phyloP scores from a whole-genome alignment of 2,888 invertebrate species.

The Cyclophora punctaria region DNA sequence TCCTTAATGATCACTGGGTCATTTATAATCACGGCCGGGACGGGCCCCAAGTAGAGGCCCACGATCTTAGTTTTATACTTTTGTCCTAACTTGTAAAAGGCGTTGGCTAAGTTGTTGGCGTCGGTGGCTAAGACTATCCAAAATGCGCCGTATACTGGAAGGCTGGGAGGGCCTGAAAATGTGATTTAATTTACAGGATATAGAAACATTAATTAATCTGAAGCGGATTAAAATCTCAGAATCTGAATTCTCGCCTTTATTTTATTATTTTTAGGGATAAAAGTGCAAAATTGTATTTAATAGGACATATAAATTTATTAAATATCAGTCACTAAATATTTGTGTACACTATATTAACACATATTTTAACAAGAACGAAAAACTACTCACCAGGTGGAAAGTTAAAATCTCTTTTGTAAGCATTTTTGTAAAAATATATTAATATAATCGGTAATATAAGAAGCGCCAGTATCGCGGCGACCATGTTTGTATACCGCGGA shows the following conservation, averaged over 20 bases:
- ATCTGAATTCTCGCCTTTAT: too few relatives aligned
- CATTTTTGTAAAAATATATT: slow-evolving; percentile 47
- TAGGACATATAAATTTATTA: too few relatives aligned
- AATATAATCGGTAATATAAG: slow-evolving; percentile 38
- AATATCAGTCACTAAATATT: too few relatives aligned
- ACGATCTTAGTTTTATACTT: slow-evolving; percentile 77
- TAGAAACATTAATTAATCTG: too few relatives aligned
- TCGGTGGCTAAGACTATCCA: slow-evolving; percentile 71
- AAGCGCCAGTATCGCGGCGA: slow-evolving; percentile 39
- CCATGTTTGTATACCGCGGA: slow-evolving; percentile 15
- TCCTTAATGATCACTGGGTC: slow-evolving; percentile 73
- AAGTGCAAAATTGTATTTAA: too few relatives aligned
- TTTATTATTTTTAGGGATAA: too few relatives aligned
- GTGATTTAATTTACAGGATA: too few relatives aligned
- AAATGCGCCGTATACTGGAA: slow-evolving; percentile 79
- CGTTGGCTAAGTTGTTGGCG: slow-evolving; percentile 66
- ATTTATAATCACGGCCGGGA: slow-evolving; percentile 67
- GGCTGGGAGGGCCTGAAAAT: slow-evolving; percentile 72
- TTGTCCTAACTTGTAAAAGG: slow-evolving; percentile 62
- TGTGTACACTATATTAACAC: too few relatives aligned
- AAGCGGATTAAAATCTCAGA: too few relatives aligned
- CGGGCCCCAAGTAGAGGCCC: slow-evolving; percentile 72
- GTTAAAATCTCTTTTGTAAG: slow-evolving; percentile 57
- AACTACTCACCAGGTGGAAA: slow-evolving; percentile 75
- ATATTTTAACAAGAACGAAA: background rate